These are phyloP conservation scores for Spea bombifrons DNA, from an alignment of 2,113 vertebrate species.

Conservation along the genomic window DNA sequence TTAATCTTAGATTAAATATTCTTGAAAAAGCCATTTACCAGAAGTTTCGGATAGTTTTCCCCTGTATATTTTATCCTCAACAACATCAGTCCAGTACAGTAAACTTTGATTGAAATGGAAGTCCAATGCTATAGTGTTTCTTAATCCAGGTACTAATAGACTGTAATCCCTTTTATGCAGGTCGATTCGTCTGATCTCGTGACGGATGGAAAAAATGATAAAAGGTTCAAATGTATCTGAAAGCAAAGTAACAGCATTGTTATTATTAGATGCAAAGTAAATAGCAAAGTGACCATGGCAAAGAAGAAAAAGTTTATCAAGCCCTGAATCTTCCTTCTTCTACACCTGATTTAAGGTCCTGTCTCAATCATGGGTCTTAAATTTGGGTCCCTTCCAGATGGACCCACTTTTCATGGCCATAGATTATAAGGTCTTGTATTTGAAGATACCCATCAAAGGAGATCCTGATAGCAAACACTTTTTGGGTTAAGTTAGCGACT, in stretches of 20 bases:
- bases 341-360: too few relatives aligned
- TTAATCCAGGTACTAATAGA: conserved; percentile 88
- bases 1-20: too few relatives aligned
- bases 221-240: conserved; percentile 97
- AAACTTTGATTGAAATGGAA: conserved; percentile 95
- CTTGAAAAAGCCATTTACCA: conserved; percentile 64
- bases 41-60: conserved; percentile 89
- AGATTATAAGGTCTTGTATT: too few relatives aligned
- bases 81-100: conserved; percentile 98
- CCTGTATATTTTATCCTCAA: conserved; percentile 98
- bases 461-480: too few relatives aligned
- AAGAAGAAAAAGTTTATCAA: too few relatives aligned
- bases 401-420: too few relatives aligned
- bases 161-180: conserved; percentile 97
- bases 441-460: too few relatives aligned
- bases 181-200: conserved; percentile 96
- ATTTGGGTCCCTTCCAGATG: too few relatives aligned
- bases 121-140: conserved; percentile 96
- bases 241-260: conserved; percentile 49
- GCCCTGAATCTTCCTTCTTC: too few relatives aligned
- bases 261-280: background rate
- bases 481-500: too few relatives aligned
- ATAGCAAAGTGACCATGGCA: too few relatives aligned
- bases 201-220: conserved; percentile 98
- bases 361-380: too few relatives aligned